A percentile compares a stretch with the other conserved stretches of the same genome.
These are phyloP conservation scores for Pollenia angustigena DNA, from an alignment of 2,888 invertebrate species.

Conservation along the genomic window DNA sequence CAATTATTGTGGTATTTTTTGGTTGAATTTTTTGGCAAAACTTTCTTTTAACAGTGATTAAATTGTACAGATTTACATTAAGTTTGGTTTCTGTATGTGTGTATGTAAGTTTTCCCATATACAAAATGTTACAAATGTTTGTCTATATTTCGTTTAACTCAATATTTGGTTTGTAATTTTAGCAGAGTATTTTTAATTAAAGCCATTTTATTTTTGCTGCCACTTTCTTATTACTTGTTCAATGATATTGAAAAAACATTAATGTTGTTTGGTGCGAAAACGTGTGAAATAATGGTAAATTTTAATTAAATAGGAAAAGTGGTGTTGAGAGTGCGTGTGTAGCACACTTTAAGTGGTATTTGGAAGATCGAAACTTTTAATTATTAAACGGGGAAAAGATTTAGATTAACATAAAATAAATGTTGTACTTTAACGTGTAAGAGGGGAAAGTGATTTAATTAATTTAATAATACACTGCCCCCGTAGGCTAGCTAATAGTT, in stretches of 20 bases:
- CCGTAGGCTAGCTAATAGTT: no score
- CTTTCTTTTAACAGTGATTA: slow-evolving; percentile 69
- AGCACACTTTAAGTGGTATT: background rate
- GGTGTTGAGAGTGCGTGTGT: no score
- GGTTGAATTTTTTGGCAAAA: slow-evolving; percentile 54
- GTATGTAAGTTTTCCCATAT: background rate
- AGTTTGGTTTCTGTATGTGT: background rate
- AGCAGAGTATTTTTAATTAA: slow-evolving; percentile 63
- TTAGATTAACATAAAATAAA: background rate
- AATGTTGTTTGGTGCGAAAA: slow-evolving; percentile 26
- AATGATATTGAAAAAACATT: slow-evolving; percentile 54
- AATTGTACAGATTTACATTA: slow-evolving; percentile 64
- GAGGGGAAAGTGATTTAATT: no score
- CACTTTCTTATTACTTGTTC: slow-evolving; percentile 44
- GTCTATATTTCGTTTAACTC: slow-evolving; percentile 4
- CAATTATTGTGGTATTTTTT: slow-evolving; percentile 50
- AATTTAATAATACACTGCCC: no score
- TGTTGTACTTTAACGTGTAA: background rate
- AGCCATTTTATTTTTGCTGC: slow-evolving; percentile 19
- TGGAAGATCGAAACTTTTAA: background rate
- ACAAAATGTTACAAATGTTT: slow-evolving; percentile 17
- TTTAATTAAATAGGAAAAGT: slow-evolving; percentile 18
- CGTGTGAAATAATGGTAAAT: background rate
- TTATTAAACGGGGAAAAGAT: background rate
- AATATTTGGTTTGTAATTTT: slow-evolving; percentile 26